A percentile compares a stretch with the other conserved stretches of the same genome.
These are phyloP conservation scores for Nothocercus julius DNA, from an alignment of 2,113 vertebrate species.

Conservation along the genomic window DNA sequence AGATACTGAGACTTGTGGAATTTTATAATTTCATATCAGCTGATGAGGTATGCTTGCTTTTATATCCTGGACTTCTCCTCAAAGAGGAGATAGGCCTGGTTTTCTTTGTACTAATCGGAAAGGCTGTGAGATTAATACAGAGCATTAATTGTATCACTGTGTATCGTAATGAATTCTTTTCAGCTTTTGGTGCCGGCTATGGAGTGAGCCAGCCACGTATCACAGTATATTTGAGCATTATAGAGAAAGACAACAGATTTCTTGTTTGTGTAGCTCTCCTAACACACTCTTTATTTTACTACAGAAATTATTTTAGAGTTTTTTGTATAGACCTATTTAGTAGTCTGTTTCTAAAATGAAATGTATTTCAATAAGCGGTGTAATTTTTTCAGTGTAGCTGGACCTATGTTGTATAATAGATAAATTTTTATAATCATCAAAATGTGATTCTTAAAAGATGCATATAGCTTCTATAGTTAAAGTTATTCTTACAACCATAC, in stretches of 20 bases:
- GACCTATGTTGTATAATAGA: constrained; percentile 85
- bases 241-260: constrained; percentile 69
- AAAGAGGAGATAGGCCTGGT: constrained; percentile 78
- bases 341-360: constrained; percentile 84
- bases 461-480: constrained; percentile 77
- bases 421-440: constrained; percentile 82
- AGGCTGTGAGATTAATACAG: constrained; percentile 81
- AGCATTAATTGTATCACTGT: constrained; percentile 86
- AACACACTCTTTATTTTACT: constrained; percentile 87
- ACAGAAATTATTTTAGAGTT: constrained; percentile 88
- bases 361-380: constrained; percentile 85
- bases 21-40: constrained; percentile 83
- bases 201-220: constrained; percentile 55
- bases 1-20: constrained; percentile 65
- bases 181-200: constrained; percentile 68
- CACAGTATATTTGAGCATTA: constrained; percentile 77
- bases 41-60: constrained; percentile 85
- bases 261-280: constrained; percentile 81
- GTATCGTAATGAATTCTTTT: constrained; percentile 77
- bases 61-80: constrained; percentile 79
- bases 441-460: constrained; percentile 81
- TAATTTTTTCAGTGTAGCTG: constrained; percentile 88
- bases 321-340: constrained; percentile 87
- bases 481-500: constrained; percentile 74
- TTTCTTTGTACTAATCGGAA: constrained; percentile 82